Percentiles rank a stretch among this genome's conserved stretches.
Conservation (phyloP, 1,140 invertebrate species). For the Monochamus saltuarius region DNA sequence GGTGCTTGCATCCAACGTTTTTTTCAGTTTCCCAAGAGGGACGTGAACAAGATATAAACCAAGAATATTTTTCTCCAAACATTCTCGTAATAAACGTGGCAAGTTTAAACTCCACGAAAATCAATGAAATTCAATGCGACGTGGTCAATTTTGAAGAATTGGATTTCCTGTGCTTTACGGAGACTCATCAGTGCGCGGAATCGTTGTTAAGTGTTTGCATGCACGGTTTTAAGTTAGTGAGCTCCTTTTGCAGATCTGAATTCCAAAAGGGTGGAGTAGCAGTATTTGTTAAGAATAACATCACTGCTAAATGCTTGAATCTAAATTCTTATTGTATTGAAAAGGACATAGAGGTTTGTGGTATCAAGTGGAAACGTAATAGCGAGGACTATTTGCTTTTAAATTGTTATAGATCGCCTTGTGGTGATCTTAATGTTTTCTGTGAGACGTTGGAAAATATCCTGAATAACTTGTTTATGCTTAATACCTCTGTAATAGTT, state of each 20-base stretch:
- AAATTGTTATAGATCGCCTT: no score
- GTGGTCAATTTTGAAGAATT: neutral
- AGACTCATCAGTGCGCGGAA: neutral
- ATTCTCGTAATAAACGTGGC: slow-evolving; percentile 2
- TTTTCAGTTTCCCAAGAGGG: slow-evolving; percentile 4
- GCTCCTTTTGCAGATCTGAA: neutral
- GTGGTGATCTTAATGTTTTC: no score
- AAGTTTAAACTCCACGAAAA: slow-evolving; percentile 1
- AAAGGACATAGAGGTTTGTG: no score
- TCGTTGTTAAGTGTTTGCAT: slow-evolving; percentile 3
- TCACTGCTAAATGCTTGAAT: neutral
- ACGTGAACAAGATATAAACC: neutral
- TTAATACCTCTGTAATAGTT: no score
- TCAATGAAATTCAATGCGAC: slow-evolving; percentile 10
- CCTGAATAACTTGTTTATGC: no score
- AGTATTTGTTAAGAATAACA: neutral
- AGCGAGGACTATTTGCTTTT: no score
- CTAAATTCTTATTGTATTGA: no score
- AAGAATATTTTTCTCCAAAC: neutral
- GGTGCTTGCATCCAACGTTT: slow-evolving; percentile 6
- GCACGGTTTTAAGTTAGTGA: neutral
- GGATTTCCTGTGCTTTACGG: slow-evolving; percentile 5
- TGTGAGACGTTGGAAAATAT: no score
- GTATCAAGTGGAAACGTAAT: no score
- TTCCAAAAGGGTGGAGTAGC: slow-evolving; percentile 1